Evolutionary conservation across 2,797 vertebrate species (phyloP).

Genomic region (Hemibagrus guttatus): DNA sequence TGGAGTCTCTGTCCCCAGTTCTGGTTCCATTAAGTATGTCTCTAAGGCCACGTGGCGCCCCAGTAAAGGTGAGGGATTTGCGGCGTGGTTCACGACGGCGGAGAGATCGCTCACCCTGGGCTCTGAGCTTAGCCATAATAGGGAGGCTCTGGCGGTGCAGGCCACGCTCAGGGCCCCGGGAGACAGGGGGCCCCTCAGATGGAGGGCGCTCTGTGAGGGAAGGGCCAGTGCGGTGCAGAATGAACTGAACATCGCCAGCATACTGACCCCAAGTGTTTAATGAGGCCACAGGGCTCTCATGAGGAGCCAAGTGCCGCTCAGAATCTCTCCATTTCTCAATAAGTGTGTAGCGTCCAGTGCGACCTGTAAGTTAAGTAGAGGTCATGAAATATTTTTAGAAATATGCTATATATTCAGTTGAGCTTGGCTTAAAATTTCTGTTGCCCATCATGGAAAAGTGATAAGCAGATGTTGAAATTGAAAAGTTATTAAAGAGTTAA

Average conservation of each 20-base stretch:
- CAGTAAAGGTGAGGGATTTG: conserved; percentile 95
- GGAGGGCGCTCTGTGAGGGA: conserved; percentile 91
- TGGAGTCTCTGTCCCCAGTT: conserved; percentile 76
- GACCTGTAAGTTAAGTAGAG: conserved; percentile 72
- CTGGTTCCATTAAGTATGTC: conserved; percentile 87
- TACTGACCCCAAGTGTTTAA: conserved; percentile 99
- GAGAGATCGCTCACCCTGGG: conserved; percentile 84
- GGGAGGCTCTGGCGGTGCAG: conserved; percentile 93
- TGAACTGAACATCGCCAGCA: conserved; percentile 93
- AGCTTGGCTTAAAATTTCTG: background rate
- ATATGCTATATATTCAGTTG: background rate
- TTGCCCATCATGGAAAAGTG: no score
- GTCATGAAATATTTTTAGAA: background rate
- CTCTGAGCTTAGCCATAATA: conserved; percentile 90
- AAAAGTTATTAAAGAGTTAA: conserved; percentile 14
- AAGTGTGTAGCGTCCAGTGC: conserved; percentile 93
- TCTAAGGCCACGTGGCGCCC: conserved; percentile 88
- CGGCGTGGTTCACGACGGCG: conserved; percentile 90
- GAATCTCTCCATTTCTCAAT: conserved; percentile 98
- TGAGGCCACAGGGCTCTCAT: conserved; percentile 92
- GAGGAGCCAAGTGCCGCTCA: conserved; percentile 90
- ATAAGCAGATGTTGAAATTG: background rate
- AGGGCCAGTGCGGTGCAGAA: conserved; percentile 92
- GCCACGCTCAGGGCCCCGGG: conserved; percentile 87
- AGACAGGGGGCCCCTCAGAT: conserved; percentile 81